Base-by-base conservation (phyloP, 2,113 vertebrate species). In the Carollia perspicillata region DNA sequence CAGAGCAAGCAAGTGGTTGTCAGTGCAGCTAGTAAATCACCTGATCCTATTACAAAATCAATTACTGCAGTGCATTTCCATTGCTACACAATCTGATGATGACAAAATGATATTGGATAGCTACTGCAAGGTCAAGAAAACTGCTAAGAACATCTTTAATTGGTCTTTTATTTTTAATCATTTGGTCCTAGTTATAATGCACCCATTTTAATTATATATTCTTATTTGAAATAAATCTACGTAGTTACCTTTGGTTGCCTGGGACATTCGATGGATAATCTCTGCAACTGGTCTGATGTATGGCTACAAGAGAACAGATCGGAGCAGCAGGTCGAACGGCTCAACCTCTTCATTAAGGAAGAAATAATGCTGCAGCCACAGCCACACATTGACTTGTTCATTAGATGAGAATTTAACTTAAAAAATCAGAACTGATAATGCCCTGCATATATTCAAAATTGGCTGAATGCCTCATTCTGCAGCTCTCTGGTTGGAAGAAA, bases 321-420 rank as follows among this genome's bases (percentile, higher is more conserved):
- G 96, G 99, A 99, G 99, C 99, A 99, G 99, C 99, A 99, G 96
- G 99, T 99, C 89, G 99, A 99, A 98, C 99, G 98, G 98, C 99
- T 99, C 98, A 99, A 99, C 98, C 99, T 99, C 99, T 99, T 99
- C 99, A 99, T 99, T 99, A 99, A 98, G 98, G 99, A 99, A 98
- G 99, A 99, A 99, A 99, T 99, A 98, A 99, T 97, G 99, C 99
- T 99, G 99, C 99, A 99, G 98, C 99, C 99, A 99, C 99, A 99
- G 98, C 99, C 99, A 98, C 99, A 99, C 99, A 99, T 99, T 98
- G 99, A 99, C 98, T 98, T 99, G 98, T 98, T 99, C 99, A 99
- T 99, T 97, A 98, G 98, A 98, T 16, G 97, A 98, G 95, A 98
- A 97, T 98, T 97, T 98, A 98, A 97, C 96, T 98, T 97, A 98